A percentile compares a stretch with the other conserved stretches of the same genome.
phyloP scores from a whole-genome alignment of 2,888 invertebrate genomes.

The Mystacides longicornis region DNA sequence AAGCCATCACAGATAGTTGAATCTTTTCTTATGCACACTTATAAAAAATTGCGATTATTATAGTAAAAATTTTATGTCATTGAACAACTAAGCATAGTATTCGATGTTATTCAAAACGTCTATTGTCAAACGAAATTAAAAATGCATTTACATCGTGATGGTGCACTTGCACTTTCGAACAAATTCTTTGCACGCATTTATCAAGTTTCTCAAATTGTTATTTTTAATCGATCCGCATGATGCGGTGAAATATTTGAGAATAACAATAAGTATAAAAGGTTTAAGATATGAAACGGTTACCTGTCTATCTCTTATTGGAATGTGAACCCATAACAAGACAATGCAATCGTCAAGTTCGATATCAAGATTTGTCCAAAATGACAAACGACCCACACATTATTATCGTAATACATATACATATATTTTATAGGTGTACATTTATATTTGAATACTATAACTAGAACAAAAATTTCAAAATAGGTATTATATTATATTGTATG shows the following conservation, averaged over 20 bases:
- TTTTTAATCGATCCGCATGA: neutral
- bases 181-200: conserved; percentile 4
- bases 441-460: no score
- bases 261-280: neutral
- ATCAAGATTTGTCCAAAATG: neutral
- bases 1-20: no score
- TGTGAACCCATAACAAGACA: neutral
- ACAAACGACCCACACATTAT: no score
- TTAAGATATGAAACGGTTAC: neutral
- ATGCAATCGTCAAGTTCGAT: neutral
- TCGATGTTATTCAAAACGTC: neutral
- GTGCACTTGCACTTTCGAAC: conserved; percentile 50
- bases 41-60: no score
- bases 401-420: no score
- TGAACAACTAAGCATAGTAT: neutral
- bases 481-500: no score
- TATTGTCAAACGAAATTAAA: conserved; percentile 11
- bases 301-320: neutral
- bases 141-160: conserved; percentile 28
- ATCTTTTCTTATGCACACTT: no score
- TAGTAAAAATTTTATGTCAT: no score
- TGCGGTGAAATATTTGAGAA: no score
- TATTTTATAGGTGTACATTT: no score
- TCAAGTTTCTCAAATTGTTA: neutral
- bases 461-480: no score